Conservation (phyloP, 2,797 vertebrate genomes). For the Rhinophrynus dorsalis region DNA sequence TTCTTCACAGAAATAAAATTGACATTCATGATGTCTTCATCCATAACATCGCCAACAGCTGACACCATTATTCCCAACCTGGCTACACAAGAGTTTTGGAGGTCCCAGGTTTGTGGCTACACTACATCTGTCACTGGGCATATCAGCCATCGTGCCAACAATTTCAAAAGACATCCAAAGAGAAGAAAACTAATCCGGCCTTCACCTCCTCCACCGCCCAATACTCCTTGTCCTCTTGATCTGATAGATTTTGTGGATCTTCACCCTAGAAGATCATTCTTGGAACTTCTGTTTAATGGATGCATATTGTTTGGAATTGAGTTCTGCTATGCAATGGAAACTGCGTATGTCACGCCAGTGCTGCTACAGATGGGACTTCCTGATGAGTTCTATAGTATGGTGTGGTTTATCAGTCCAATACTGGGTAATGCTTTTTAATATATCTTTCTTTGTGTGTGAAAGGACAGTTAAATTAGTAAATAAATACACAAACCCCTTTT, state of each 20-base stretch:
- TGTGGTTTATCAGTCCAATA: constrained; percentile 98
- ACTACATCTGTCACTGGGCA: constrained; percentile 79
- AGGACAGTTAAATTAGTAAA: too few species aligned
- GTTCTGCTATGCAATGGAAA: constrained; percentile 98
- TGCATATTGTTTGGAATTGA: constrained; percentile 94
- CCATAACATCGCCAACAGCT: constrained; percentile 51
- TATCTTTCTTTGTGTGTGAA: too few species aligned
- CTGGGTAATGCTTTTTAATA: constrained; percentile 72
- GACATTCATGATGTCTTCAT: constrained; percentile 59
- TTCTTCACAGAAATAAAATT: constrained; percentile 53
- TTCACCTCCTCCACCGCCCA: constrained; percentile 89
- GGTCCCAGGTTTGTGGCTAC: constrained; percentile 73
- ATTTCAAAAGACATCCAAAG: constrained; percentile 95
- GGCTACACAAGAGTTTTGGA: constrained; percentile 68
- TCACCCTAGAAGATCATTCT: constrained; percentile 84
- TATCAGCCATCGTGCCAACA: constrained; percentile 96
- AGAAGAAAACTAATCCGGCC: constrained; percentile 86
- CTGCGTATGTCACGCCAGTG: constrained; percentile 93
- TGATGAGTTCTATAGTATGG: constrained; percentile 93
- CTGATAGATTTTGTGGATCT: constrained; percentile 86
- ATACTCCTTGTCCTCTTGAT: constrained; percentile 90
- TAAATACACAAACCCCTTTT: too few species aligned
- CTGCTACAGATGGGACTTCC: constrained; percentile 96
- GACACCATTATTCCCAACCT: constrained; percentile 56
- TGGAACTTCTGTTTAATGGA: constrained; percentile 90